Base-by-base conservation (phyloP, 2,113 vertebrate genomes). In the Peromyscus californicus region DNA sequence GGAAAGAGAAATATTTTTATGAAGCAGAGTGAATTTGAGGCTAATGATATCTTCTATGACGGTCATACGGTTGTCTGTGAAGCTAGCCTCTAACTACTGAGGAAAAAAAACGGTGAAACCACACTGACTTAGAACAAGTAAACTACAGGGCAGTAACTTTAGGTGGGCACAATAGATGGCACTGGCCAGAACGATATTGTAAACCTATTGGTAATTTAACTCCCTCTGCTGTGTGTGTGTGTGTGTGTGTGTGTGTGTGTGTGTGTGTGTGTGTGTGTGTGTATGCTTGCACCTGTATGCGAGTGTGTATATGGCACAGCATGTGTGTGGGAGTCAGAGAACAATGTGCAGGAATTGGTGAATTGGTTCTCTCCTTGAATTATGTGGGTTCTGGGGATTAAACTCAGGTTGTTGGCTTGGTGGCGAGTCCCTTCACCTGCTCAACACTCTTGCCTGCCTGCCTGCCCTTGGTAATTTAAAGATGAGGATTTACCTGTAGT, bases 1-100 rank as follows among this genome's bases (percentile, higher is more conserved):
- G 51, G 78, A 86, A 93, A 97, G 48, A 85, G 48, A 63, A 75
- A 33, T n/a, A 7, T 95, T 97, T 90, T 36, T 79, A 89, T 74
- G 88, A 93, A 65, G 54, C 22, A 83, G 84, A 82, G n/a, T n/a
- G 84, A 76, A 94, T 92, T 69, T 74, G 78, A 63, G 72, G 74
- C 33, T 84, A 33, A 93, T 91, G 87, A 74, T 36, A 89, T 59
- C 15, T 22, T 36, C 33, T 61, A 31, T 51, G 85, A 39, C 87
- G n/a, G 57, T 93, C 74, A 84, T 22, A 82, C 86, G 54, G 36
- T 87, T 26, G 54, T 51, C 59, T 78, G 74, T 67, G 61, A 93
- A 57, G 86, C 10, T 93, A 70, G 78, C 24, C 12, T 39, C 75
- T 75, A 88, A 63, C 45, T 97, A 48, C 45, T 65, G 42, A 90